Base-by-base conservation (phyloP, 2,888 invertebrate genomes). In the Lypha dubia region DNA sequence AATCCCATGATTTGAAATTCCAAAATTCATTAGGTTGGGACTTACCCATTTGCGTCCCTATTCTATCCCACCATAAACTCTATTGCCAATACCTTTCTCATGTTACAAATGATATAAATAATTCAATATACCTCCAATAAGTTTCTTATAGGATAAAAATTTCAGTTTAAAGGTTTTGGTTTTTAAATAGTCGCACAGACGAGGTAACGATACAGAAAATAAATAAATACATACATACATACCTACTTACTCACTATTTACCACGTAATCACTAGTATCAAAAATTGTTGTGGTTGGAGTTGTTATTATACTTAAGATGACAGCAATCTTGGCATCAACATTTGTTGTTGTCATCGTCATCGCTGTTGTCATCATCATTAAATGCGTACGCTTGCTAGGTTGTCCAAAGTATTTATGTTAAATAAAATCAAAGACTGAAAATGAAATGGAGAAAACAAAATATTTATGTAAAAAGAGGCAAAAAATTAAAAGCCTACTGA, bases 241-340 rank as follows among this genome's bases (percentile, higher is more conserved):
- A 28, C 28, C 5, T 28, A 68, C 46, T 62, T 32, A 44, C 28
- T 77, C 65, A 67, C 67, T 41, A 79, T 79, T 73, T 74, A 79
- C 41, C 77, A 83, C 65, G 79, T 83, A 83, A 83, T 79, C 67
- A 68, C 62, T 38, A 62, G 67, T 62, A 73, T 65, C 49, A 79
- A 20, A 83, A 67, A 44, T 60, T 60, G 24, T 71, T 74, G 60
- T 51, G 67, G 11, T 53, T 58, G 49, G 6, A 35, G 60, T 35
- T 41, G 56, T 71, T 74, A 38, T 60, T 49, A 53, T 63, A 63
- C 38, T 49, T 70, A 75, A 81, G 62, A 63, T 76, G 70, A 70
- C 75, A 82, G 49, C 75, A 82, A 82, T 76, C 75, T 56, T 63
- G 46, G 53, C 63, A 80, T 24, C 80, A 62, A 22, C 44, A 20